Base-by-base conservation (phyloP, 2,888 invertebrate species). In the Antheraea assamensis region DNA sequence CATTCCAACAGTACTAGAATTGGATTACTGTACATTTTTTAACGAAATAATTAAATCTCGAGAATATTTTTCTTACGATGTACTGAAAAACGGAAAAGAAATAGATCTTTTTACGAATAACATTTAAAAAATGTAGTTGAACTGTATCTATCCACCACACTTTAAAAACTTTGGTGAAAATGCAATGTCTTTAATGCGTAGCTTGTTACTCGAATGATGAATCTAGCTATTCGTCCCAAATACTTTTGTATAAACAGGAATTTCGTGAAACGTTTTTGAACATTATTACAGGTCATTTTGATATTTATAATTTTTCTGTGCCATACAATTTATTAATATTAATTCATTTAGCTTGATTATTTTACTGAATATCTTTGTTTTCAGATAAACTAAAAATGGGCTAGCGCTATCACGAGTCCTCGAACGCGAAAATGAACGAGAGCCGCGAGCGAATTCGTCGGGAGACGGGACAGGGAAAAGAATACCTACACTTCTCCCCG, bases 401-500 rank as follows among this genome's bases (percentile, higher is more conserved):
- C 91, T 90, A 91, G 90, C 77, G 79, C 75, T 81, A 83, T 80
- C 70, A 79, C 77, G 68, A 76, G 24, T 83, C 81, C 81, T 82
- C 81, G 80, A 81, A 35, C 77, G 77, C 74, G 75, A 90, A 82
- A 77, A 96, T 96, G 96, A 96, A 96, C 83, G 97, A 97, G 86
- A 96, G 96, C 84, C 95, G 96, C 79, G 97, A 97, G 85, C 95
- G 97, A 76, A 96, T 97, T 81, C 95, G 96, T 31, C 95, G 96
- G 70, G 97, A 95, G 95, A 94, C n/a, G 95, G 83, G 96, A 90
- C 90, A 90, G 88, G 83, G 96, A 87, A 94, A 96, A 94, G 93
- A 96, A 85, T 89, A 96, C 85, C 79, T 92, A 96, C 84, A 95
- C 96, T 81, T 96, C 96, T 86, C 96, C 97, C 66, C 95, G 96